Percentiles rank a stretch among this genome's conserved stretches.
Evolutionary conservation across 2,797 vertebrate species (phyloP).

Genomic region (Sebastes aleutianus): DNA sequence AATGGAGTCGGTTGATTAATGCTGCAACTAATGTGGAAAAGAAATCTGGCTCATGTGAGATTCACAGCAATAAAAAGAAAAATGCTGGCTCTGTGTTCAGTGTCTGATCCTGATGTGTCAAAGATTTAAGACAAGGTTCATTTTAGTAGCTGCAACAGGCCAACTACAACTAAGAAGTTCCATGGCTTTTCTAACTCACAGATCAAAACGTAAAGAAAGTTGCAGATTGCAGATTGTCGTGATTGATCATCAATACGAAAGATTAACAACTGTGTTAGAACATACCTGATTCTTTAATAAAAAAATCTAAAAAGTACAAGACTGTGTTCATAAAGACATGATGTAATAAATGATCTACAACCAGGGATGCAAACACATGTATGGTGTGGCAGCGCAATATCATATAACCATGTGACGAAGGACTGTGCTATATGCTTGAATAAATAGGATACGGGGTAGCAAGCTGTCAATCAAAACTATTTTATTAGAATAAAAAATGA

Average conservation of each 20-base stretch:
- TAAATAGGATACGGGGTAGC: too few relatives aligned
- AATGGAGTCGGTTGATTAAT: constrained; percentile 81
- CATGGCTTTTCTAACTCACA: background rate
- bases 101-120: constrained; percentile 32
- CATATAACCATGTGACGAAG: too few relatives aligned
- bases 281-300: background rate
- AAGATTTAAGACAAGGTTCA: background rate
- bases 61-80: constrained; percentile 62
- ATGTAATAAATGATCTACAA: background rate
- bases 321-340: background rate
- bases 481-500: too few relatives aligned
- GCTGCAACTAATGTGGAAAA: constrained; percentile 12
- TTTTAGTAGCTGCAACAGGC: background rate
- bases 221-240: background rate
- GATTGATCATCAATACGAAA: background rate
- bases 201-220: background rate
- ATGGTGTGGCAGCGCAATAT: too few relatives aligned
- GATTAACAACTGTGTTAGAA: background rate
- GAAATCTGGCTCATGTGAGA: constrained; percentile 29
- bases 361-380: too few relatives aligned
- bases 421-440: too few relatives aligned
- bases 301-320: background rate
- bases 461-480: too few relatives aligned
- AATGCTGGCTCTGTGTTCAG: constrained; percentile 29
- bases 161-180: background rate